phyloP scores from a whole-genome alignment of 2,113 vertebrate species.

The Oostethus manadensis region DNA sequence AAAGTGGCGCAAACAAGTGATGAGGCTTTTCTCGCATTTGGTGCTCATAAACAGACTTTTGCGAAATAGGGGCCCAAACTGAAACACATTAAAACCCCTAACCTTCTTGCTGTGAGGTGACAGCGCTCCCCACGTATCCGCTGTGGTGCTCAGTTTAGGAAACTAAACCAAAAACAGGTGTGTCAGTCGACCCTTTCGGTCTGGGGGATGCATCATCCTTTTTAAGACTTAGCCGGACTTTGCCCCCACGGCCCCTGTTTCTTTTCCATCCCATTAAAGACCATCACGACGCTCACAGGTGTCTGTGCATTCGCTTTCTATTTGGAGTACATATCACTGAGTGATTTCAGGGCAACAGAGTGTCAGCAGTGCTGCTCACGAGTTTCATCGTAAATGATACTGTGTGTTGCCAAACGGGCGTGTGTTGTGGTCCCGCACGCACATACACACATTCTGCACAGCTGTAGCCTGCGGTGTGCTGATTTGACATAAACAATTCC shows the following conservation, averaged over 20 bases:
- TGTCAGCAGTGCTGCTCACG: slow-evolving; percentile 1
- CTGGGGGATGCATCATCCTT: background rate
- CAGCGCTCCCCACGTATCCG: background rate
- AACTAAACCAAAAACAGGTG: background rate
- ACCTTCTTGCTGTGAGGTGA: background rate
- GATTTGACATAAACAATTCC: slow-evolving; percentile 44
- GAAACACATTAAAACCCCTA: too few species aligned
- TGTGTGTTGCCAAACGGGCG: slow-evolving; percentile 17
- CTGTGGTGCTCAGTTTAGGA: background rate
- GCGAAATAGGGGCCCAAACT: too few species aligned
- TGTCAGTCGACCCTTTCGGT: background rate
- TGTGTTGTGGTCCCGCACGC: slow-evolving; percentile 15
- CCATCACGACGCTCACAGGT: background rate
- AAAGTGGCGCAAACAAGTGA: too few species aligned
- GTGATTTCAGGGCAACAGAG: background rate
- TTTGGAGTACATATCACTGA: background rate
- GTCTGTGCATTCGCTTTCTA: background rate
- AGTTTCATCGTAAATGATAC: slow-evolving; percentile 21
- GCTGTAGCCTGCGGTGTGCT: slow-evolving; percentile 21
- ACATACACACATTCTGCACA: slow-evolving; percentile 2
- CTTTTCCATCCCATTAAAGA: background rate
- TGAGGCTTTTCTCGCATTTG: too few species aligned
- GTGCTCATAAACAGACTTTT: too few species aligned
- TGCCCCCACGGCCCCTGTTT: background rate
- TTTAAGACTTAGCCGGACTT: background rate